Conservation (phyloP, 2,797 vertebrate species). For the Neostethus bicornis region DNA sequence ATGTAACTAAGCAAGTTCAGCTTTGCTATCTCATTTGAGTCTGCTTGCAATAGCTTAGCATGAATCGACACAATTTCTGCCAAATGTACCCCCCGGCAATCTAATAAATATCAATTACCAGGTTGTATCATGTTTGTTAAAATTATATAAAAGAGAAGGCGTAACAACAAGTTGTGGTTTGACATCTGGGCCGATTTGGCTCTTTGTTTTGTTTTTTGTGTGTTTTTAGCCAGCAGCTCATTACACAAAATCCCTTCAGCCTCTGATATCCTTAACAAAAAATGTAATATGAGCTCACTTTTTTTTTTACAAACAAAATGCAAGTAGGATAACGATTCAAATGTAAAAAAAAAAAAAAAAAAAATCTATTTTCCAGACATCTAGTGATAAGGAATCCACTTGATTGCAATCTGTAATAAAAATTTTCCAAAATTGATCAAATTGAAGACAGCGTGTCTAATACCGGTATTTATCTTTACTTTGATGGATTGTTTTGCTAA, state of each 20-base stretch:
- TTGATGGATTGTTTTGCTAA: background rate
- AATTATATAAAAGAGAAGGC: background rate
- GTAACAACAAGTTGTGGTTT: conserved; percentile 35
- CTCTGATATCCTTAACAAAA: background rate
- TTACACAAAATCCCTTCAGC: conserved; percentile 3
- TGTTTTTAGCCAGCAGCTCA: conserved; percentile 18
- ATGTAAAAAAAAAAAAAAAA: too few relatives aligned
- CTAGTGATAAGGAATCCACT: too few relatives aligned
- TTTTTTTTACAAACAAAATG: too few relatives aligned
- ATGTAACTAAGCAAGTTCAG: background rate
- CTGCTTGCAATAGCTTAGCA: conserved; percentile 13
- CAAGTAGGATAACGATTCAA: too few relatives aligned
- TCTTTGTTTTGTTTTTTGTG: too few relatives aligned
- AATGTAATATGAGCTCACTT: background rate
- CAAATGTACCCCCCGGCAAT: conserved; percentile 11
- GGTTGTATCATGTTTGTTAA: conserved; percentile 19
- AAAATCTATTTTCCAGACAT: too few relatives aligned
- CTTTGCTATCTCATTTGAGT: background rate
- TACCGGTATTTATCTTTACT: too few relatives aligned
- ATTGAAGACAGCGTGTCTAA: too few relatives aligned
- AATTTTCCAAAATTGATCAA: too few relatives aligned
- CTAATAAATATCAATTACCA: conserved; percentile 6
- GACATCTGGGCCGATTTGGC: background rate
- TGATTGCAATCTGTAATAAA: too few relatives aligned
- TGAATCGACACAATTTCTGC: conserved; percentile 3